A percentile compares a stretch with the other conserved stretches of the same genome.
phyloP scores from a whole-genome alignment of 2,797 vertebrate species.

The Microhierax caerulescens region DNA sequence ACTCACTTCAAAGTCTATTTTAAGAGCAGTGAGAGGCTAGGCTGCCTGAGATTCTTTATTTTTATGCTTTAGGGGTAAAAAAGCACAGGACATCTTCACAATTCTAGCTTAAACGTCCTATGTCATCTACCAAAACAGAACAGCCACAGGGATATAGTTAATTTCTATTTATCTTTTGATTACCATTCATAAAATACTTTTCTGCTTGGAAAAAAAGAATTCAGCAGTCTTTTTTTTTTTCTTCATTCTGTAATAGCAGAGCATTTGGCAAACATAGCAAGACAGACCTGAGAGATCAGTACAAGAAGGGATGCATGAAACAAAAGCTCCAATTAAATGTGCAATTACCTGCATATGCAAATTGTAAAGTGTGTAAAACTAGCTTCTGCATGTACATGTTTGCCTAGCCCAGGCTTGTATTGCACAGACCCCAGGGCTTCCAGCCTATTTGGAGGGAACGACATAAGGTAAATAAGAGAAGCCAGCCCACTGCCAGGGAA shows the following conservation, averaged over 20 bases:
- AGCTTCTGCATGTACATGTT: not conserved
- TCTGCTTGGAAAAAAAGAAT: not conserved
- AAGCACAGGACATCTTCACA: not conserved
- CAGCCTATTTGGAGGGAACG: not conserved
- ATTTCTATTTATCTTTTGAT: not conserved
- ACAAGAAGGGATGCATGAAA: not conserved
- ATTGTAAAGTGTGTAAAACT: not conserved
- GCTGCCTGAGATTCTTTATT: not conserved
- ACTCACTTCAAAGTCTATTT: not conserved
- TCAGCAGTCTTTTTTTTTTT: not conserved
- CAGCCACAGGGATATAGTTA: not conserved
- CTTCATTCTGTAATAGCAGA: not conserved
- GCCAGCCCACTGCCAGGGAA: not conserved
- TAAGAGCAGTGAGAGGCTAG: not conserved
- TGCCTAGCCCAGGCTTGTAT: not conserved
- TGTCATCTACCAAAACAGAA: not conserved
- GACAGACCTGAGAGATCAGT: not conserved
- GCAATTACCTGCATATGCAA: slow-evolving; percentile 6
- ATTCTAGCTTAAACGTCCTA: not conserved
- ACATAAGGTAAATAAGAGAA: not conserved
- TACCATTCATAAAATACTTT: not conserved
- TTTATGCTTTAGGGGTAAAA: not conserved
- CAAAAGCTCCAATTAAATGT: not conserved
- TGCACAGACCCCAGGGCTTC: not conserved
- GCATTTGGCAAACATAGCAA: not conserved